Conservation (phyloP, 2,888 invertebrate genomes). For the Oligia strigilis region DNA sequence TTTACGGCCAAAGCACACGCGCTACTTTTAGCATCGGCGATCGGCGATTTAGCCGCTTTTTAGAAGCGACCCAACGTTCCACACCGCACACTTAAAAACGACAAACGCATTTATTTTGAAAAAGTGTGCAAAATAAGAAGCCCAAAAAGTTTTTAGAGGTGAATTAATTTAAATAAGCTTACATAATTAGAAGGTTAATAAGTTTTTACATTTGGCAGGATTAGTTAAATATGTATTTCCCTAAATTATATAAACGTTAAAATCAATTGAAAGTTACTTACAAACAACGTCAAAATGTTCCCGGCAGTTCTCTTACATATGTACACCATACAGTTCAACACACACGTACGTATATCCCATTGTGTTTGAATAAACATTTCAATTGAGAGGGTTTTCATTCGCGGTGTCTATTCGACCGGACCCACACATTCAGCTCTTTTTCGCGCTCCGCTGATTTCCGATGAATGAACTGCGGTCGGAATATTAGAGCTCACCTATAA, state of each 20-base stretch:
- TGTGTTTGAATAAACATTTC: constrained; percentile 88
- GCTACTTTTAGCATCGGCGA: too few relatives aligned
- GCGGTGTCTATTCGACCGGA: constrained; percentile 81
- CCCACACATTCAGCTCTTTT: constrained; percentile 85
- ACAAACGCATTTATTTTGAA: too few relatives aligned
- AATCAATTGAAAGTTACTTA: constrained; percentile 24
- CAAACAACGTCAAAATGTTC: constrained; percentile 8
- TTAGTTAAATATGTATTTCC: not conserved
- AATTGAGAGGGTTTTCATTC: constrained; percentile 85
- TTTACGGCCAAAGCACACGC: too few relatives aligned
- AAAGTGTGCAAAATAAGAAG: not conserved
- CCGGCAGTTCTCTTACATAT: constrained; percentile 36
- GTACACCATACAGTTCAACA: constrained; percentile 72
- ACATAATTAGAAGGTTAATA: not conserved
- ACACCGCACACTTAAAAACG: too few relatives aligned
- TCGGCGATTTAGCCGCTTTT: too few relatives aligned
- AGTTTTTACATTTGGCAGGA: not conserved
- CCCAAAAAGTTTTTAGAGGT: not conserved
- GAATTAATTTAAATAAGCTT: not conserved
- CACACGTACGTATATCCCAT: constrained; percentile 71
- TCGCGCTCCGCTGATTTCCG: constrained; percentile 80
- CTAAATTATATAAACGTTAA: not conserved
- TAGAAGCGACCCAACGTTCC: too few relatives aligned
- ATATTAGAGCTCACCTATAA: constrained; percentile 70
- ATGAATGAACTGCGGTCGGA: constrained; percentile 84